Percentiles rank a stretch among this genome's conserved stretches.
Evolutionary conservation across 2,888 invertebrate genomes (phyloP).

Genomic region (Callyntrura sp.): DNA sequence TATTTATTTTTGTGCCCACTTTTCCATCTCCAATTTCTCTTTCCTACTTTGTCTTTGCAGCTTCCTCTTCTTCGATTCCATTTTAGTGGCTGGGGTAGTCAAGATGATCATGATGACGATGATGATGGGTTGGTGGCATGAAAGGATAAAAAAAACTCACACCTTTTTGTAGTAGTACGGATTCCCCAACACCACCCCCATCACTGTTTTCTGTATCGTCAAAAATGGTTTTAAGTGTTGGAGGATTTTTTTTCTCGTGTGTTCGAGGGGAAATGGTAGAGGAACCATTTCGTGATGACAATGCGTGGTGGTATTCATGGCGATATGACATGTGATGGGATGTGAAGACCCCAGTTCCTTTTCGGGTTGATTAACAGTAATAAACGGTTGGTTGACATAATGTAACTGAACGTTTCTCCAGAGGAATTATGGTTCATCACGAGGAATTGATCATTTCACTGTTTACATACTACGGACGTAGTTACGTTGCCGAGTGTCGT

Average conservation of each 20-base stretch:
- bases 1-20: slow-evolving; percentile 28
- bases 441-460: slow-evolving; percentile 59
- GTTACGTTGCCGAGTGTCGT: neutral
- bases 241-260: slow-evolving; percentile 13
- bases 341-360: neutral
- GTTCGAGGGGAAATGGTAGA: slow-evolving; percentile 5
- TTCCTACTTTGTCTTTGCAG: slow-evolving; percentile 45
- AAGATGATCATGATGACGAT: too few relatives aligned
- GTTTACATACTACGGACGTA: too few relatives aligned
- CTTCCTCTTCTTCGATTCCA: slow-evolving; percentile 19
- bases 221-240: slow-evolving; percentile 8
- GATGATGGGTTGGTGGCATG: neutral
- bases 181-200: slow-evolving; percentile 16
- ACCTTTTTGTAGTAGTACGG: slow-evolving; percentile 1
- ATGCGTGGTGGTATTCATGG: neutral
- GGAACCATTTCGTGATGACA: slow-evolving; percentile 20
- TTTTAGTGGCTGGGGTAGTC: neutral
- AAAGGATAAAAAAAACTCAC: slow-evolving; percentile 34
- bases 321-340: slow-evolving; percentile 43
- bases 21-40: slow-evolving; percentile 61
- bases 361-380: neutral
- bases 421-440: slow-evolving; percentile 77
- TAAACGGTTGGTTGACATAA: neutral
- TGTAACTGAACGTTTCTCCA: slow-evolving; percentile 2
- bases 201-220: neutral